Evolutionary conservation across 1,140 invertebrate genomes (phyloP), one percentile per base, ranked within the genome.

Genomic region (Lepidurus apus): DNA sequence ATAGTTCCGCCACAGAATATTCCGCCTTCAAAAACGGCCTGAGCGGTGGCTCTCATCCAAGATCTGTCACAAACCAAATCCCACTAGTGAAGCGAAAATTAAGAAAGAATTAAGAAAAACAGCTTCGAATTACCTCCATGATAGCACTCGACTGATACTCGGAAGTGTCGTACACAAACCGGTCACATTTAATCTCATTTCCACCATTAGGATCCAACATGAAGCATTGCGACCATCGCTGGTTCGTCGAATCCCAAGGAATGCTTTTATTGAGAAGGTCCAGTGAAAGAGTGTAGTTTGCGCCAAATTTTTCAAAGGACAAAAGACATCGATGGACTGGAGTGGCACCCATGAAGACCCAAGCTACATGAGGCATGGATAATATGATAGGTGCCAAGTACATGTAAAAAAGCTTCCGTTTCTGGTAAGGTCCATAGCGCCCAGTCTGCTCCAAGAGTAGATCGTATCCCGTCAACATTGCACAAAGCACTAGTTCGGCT

Each of bases 321-420:
- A 47, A 47, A 10, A 3, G 45, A 17, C 45, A 47, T 47, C 45
- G 1, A 5, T 47, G 45, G 17, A 4, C 45, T 10, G 45, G 45
- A 3, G 45, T 47, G 17, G 10, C 4, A 17, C 45, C 45, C 9
- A 47, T 2, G 45, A 47, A 47, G 45, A 47, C 45, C 45, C 45
- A 47, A 10, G 45, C 45, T 11, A 47, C 2, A 2, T 3, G 26
- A 11, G 10, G 45, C 45, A 17, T 11, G 9, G 17, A 11, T 6
- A 47, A 3, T 17, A 47, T 17, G 45, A 6, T 3, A 5, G 45
- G 45, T 17, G 45, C 17, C 45, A 47, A 47, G 17, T 47, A 47
- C 45, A 47, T 47, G 45, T 47, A 81, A 79, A 34, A 80, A 80
- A 6, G 81, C 81, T 11, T 47, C 17, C 45, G 45, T 17, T 47